phyloP scores from a whole-genome alignment of 1,140 invertebrate species.

The Gryon sp. region DNA sequence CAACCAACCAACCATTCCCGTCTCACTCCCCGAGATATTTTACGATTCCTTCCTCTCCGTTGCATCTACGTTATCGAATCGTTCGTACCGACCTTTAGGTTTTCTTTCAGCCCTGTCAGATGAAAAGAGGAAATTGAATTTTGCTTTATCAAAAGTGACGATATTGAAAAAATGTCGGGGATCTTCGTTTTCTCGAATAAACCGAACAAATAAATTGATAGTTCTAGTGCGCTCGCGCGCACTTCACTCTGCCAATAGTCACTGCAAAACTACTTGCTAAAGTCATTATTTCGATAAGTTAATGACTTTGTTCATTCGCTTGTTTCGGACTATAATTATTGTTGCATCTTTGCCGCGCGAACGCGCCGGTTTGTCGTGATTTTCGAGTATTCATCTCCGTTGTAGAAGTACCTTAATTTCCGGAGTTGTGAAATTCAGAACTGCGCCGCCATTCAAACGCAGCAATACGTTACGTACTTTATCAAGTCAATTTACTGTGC shows the following conservation, averaged over 20 bases:
- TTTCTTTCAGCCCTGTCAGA: conserved; percentile 62
- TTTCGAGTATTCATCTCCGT: conserved; percentile 62
- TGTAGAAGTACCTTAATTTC: conserved; percentile 64
- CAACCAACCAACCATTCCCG: too few species aligned
- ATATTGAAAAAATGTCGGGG: conserved; percentile 66
- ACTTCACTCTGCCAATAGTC: neutral
- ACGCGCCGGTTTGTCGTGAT: conserved; percentile 46
- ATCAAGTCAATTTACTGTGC: conserved; percentile 55
- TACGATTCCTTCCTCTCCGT: conserved; percentile 62
- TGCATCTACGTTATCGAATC: conserved; percentile 65
- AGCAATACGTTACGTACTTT: conserved; percentile 55
- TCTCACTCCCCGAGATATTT: conserved; percentile 61
- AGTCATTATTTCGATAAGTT: conserved; percentile 20
- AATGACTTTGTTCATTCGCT: conserved; percentile 51
- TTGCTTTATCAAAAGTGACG: conserved; percentile 73
- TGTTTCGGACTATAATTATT: conserved; percentile 58
- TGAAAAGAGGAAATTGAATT: conserved; percentile 75
- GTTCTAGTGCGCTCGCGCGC: conserved; percentile 29
- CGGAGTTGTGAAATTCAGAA: conserved; percentile 59
- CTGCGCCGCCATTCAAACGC: conserved; percentile 54
- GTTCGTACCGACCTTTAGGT: conserved; percentile 54
- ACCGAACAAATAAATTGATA: conserved; percentile 73
- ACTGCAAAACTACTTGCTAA: neutral
- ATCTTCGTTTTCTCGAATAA: conserved; percentile 58
- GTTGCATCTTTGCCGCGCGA: conserved; percentile 55